Conservation (phyloP, 2,888 invertebrate genomes). For the Athrips mouffetella region DNA sequence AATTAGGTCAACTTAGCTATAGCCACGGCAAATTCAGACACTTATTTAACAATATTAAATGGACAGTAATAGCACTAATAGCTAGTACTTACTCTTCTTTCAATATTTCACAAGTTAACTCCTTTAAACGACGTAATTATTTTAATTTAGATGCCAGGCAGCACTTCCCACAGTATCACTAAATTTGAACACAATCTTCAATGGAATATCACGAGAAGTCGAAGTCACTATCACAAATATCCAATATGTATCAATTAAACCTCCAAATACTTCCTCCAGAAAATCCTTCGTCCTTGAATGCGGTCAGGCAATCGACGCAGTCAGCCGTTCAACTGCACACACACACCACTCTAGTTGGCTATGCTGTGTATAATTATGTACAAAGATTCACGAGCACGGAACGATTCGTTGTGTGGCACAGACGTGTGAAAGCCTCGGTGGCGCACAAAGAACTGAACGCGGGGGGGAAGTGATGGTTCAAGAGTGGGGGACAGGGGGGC, state of each 20-base stretch:
- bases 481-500: constrained; percentile 48
- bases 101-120: not conserved
- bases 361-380: constrained; percentile 37
- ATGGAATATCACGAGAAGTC: constrained; percentile 26
- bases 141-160: not conserved
- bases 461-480: constrained; percentile 57
- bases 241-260: constrained; percentile 31
- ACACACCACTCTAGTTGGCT: constrained; percentile 56
- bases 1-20: too few species aligned
- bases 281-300: constrained; percentile 50
- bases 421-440: constrained; percentile 61
- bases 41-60: too few species aligned
- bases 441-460: constrained; percentile 77
- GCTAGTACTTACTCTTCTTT: constrained; percentile 9
- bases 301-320: constrained; percentile 49
- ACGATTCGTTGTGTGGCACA: constrained; percentile 44
- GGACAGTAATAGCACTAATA: too few species aligned
- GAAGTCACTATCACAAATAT: constrained; percentile 54
- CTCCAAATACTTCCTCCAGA: constrained; percentile 36
- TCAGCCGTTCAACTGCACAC: constrained; percentile 55
- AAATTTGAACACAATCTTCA: constrained; percentile 33
- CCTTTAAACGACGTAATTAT: not conserved
- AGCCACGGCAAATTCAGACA: too few species aligned
- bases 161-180: constrained; percentile 19
- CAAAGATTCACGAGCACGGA: constrained; percentile 53